Conservation (phyloP, 2,797 vertebrate species). For the Sebastolobus alascanus region DNA sequence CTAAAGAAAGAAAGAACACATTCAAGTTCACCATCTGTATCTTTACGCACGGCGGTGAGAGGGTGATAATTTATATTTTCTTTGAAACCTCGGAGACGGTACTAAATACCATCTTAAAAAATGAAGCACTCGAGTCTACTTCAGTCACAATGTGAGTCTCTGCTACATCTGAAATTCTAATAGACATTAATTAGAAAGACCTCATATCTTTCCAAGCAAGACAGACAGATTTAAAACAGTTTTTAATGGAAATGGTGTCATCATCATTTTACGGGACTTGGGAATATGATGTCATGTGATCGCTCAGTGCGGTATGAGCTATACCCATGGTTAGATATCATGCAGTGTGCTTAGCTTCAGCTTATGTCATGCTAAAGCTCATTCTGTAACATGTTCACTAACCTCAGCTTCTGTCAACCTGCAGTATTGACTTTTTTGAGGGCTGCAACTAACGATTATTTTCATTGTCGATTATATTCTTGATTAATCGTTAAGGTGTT, state of each 20-base stretch:
- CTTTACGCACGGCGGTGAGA: slow-evolving; percentile 46
- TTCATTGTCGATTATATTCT: no score
- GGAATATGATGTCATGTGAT: neutral
- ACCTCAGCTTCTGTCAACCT: neutral
- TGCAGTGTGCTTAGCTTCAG: neutral
- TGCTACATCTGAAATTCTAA: neutral
- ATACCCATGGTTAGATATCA: neutral
- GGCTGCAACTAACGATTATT: no score
- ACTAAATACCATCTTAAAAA: slow-evolving; percentile 29
- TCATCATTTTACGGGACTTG: neutral
- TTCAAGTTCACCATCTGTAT: slow-evolving; percentile 76
- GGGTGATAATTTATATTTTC: slow-evolving; percentile 62
- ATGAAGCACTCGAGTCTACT: slow-evolving; percentile 11
- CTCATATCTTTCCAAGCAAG: slow-evolving; percentile 4
- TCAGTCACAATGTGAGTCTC: neutral
- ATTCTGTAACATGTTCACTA: neutral
- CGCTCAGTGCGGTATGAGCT: neutral
- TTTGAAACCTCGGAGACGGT: slow-evolving; percentile 49
- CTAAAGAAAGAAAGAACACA: slow-evolving; percentile 63
- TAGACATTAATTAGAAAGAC: slow-evolving; percentile 27
- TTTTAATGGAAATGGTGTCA: slow-evolving; percentile 7
- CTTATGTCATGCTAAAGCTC: no score
- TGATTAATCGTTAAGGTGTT: no score
- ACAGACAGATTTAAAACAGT: slow-evolving; percentile 3
- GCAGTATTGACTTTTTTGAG: neutral